Evolutionary conservation across 2,113 vertebrate genomes (phyloP).

Genomic region (Gymnobelideus leadbeateri): DNA sequence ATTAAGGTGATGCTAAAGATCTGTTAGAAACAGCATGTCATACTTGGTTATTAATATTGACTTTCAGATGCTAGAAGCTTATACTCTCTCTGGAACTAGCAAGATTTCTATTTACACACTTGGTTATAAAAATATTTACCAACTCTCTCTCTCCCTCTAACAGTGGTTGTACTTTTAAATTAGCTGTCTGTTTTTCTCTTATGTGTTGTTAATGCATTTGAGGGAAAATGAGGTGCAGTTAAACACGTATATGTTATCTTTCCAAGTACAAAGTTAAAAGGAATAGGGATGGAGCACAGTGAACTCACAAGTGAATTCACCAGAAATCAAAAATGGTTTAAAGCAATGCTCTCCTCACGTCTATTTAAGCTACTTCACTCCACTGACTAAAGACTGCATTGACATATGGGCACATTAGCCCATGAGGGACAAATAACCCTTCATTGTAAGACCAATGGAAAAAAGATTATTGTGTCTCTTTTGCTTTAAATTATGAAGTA

Average conservation of each 20-base stretch:
- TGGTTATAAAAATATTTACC: slow-evolving; percentile 33
- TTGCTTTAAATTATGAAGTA: slow-evolving; percentile 37
- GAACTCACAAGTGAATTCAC: background rate
- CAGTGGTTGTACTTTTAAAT: slow-evolving; percentile 35
- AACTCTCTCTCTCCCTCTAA: background rate
- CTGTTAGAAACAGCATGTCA: background rate
- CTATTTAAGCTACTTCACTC: slow-evolving; percentile 19
- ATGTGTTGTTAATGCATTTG: slow-evolving; percentile 42
- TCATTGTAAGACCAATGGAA: slow-evolving; percentile 7
- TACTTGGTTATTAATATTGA: slow-evolving; percentile 26
- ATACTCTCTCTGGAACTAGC: background rate
- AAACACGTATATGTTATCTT: background rate
- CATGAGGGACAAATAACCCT: background rate
- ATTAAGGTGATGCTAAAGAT: slow-evolving; percentile 33
- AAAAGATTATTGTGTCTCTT: background rate
- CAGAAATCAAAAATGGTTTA: background rate
- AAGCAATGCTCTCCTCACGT: slow-evolving; percentile 12
- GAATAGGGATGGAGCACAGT: slow-evolving; percentile 1
- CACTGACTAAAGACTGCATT: background rate
- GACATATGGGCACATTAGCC: background rate
- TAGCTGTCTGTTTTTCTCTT: slow-evolving; percentile 14
- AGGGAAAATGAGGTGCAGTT: slow-evolving; percentile 47
- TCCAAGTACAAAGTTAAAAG: background rate
- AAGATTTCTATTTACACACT: background rate
- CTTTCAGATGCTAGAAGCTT: slow-evolving; percentile 42